Percentiles rank a stretch among this genome's conserved stretches.
Conservation (phyloP, 23 tunicate species). For the Oikopleura dioica region DNA sequence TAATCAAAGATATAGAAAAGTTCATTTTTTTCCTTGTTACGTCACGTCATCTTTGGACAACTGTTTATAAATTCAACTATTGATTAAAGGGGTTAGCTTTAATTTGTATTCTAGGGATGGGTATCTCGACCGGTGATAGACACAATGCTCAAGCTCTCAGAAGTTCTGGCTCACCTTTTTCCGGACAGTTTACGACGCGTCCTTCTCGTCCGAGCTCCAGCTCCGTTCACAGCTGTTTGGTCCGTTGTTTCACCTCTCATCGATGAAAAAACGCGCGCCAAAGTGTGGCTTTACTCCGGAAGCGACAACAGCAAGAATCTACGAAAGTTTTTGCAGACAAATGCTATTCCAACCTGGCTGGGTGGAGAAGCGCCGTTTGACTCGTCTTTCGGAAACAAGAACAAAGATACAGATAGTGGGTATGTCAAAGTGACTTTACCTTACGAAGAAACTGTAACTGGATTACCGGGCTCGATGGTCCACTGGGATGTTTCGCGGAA, state of each 20-base stretch:
- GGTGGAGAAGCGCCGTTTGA: conserved; percentile 1
- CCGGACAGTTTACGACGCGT: conserved; percentile 12
- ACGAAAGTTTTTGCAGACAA: background rate
- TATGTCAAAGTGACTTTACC: background rate
- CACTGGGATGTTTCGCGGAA: background rate
- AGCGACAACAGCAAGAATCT: background rate
- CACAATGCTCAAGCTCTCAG: conserved; percentile 9
- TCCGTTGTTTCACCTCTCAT: background rate
- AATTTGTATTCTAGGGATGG: conserved; percentile 6
- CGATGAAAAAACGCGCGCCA: conserved; percentile 1
- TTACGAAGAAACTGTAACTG: background rate
- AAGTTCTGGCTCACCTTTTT: background rate
- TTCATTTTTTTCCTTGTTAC: background rate
- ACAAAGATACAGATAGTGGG: background rate
- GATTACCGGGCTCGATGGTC: background rate
- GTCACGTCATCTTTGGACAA: no score
- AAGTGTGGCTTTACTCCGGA: conserved; percentile 11
- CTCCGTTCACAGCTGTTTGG: conserved; percentile 3
- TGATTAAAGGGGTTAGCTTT: no score
- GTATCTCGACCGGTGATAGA: background rate
- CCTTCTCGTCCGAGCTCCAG: background rate
- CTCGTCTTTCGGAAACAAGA: background rate
- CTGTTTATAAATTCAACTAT: background rate
- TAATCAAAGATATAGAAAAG: no score
- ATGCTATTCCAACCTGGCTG: conserved; percentile 6